A percentile compares a stretch with the other conserved stretches of the same genome.
phyloP scores from a whole-genome alignment of 2,113 vertebrate species.

The Lutjanus erythropterus region DNA sequence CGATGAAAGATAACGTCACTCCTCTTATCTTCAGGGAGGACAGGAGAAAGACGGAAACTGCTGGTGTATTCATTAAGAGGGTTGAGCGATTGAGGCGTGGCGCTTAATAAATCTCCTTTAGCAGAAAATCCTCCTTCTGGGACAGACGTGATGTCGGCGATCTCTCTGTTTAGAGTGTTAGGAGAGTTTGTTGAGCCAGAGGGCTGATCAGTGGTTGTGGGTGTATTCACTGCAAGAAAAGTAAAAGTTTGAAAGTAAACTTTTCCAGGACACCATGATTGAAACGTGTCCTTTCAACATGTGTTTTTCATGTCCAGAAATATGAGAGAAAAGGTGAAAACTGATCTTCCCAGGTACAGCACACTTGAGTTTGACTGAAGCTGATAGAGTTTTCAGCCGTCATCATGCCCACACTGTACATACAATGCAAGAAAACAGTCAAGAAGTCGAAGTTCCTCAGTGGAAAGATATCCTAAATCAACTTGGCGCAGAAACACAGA shows the following conservation, averaged over 20 bases:
- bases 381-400: neutral
- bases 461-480: neutral
- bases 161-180: neutral
- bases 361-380: neutral
- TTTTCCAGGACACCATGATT: neutral
- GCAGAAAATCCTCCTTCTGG: neutral
- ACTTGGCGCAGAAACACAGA: neutral
- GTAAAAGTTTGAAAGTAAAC: neutral
- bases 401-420: neutral
- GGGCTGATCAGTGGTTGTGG: neutral
- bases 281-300: slow-evolving; percentile 3
- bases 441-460: neutral
- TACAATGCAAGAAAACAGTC: neutral
- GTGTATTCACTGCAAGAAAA: slow-evolving; percentile 61
- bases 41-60: slow-evolving; percentile 11
- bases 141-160: slow-evolving; percentile 11
- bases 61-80: slow-evolving; percentile 11
- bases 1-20: slow-evolving; percentile 17
- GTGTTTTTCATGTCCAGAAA: neutral
- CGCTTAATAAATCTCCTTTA: slow-evolving; percentile 17
- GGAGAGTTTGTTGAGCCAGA: slow-evolving; percentile 13
- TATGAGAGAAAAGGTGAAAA: neutral
- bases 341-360: neutral
- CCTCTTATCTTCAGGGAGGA: slow-evolving; percentile 22
- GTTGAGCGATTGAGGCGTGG: neutral